Percentiles rank a stretch among this genome's conserved stretches.
Conservation (phyloP, 2,888 invertebrate genomes). For the Romanomermis culicivorax region DNA sequence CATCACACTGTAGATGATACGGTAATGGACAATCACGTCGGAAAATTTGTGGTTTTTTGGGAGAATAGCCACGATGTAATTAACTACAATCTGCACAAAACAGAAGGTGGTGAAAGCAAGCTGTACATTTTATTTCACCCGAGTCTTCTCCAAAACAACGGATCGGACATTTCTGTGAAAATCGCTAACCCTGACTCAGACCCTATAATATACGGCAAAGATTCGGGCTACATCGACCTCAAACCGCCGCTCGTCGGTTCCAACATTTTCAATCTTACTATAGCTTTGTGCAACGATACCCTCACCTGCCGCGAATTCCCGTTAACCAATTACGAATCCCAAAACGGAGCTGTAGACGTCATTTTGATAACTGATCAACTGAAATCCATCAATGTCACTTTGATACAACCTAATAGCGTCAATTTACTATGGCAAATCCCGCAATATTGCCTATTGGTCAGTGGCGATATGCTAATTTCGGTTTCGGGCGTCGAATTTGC, state of each 20-base stretch:
- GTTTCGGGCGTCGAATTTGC: conserved; percentile 86
- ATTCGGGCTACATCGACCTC: too few relatives aligned
- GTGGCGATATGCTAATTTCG: conserved; percentile 83
- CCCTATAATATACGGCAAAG: too few relatives aligned
- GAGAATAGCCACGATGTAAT: background rate
- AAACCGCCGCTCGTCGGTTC: too few relatives aligned
- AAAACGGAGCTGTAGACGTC: background rate
- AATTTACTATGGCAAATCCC: conserved; percentile 68
- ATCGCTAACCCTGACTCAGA: too few relatives aligned
- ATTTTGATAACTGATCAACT: background rate
- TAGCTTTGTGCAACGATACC: too few relatives aligned
- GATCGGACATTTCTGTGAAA: too few relatives aligned
- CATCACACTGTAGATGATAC: too few relatives aligned
- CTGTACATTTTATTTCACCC: background rate
- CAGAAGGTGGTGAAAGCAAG: background rate
- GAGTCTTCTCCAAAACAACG: too few relatives aligned
- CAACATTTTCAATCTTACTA: too few relatives aligned
- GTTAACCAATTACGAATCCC: background rate
- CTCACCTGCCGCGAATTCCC: too few relatives aligned
- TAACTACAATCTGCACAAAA: background rate
- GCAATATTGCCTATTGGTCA: conserved; percentile 75
- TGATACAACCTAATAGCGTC: conserved; percentile 46
- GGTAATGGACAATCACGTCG: too few relatives aligned
- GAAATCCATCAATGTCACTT: background rate
- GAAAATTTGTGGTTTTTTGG: background rate